Conservation (phyloP, 2,113 vertebrate species). For the Ptyas mucosa region DNA sequence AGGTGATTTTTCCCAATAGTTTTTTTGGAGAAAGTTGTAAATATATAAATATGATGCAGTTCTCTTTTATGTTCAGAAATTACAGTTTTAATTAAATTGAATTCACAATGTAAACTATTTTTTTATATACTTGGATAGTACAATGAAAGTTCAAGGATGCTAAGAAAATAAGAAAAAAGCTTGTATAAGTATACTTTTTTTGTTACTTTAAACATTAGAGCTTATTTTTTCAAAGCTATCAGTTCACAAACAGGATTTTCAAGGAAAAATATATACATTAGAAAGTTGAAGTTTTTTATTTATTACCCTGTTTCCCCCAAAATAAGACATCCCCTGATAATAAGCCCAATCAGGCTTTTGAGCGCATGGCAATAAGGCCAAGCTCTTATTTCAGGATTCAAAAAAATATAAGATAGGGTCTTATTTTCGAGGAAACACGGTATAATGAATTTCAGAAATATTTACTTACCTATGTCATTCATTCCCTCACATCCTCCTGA, state of each 20-base stretch:
- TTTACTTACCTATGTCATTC: background rate
- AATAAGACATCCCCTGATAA: too few species aligned
- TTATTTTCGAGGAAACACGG: too few species aligned
- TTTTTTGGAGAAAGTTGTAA: conserved; percentile 7
- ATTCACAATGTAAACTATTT: background rate
- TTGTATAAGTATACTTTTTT: background rate
- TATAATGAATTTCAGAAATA: background rate
- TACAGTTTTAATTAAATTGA: background rate
- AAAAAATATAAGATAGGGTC: too few species aligned
- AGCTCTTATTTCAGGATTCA: too few species aligned
- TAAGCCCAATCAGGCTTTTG: too few species aligned
- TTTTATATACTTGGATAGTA: fast-evolving
- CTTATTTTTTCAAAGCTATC: background rate
- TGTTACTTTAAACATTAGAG: background rate
- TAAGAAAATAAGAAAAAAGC: background rate
- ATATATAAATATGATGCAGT: background rate
- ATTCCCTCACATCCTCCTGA: background rate
- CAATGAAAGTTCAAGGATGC: background rate
- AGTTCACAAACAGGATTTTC: background rate
- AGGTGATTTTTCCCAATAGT: background rate
- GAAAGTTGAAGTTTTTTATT: background rate
- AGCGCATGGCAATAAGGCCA: too few species aligned
- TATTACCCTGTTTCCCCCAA: background rate
- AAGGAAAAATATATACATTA: background rate
- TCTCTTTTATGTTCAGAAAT: background rate